Conservation (phyloP, 2,797 vertebrate species). For the Bradypodion ventrale region DNA sequence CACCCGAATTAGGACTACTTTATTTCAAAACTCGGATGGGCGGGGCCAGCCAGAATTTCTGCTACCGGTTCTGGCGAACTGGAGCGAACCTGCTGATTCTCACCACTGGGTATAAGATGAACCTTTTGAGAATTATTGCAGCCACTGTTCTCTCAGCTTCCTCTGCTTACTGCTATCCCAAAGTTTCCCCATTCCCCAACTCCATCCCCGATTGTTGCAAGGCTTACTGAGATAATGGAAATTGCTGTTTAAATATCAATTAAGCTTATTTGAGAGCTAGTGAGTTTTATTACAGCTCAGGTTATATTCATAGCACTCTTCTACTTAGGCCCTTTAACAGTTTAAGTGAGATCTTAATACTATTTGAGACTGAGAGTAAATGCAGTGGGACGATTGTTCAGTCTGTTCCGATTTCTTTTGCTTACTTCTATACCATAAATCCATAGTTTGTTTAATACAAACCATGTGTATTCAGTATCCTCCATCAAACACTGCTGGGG, state of each 20-base stretch:
- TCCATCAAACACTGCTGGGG: not conserved
- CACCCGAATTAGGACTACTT: no score
- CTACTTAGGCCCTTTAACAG: not conserved
- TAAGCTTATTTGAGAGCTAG: not conserved
- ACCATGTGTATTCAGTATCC: not conserved
- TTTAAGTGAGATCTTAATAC: constrained; percentile 5
- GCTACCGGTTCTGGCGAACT: no score
- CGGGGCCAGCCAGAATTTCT: no score
- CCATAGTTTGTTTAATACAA: constrained; percentile 5
- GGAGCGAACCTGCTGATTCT: no score
- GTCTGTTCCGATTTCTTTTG: no score
- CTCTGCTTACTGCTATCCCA: not conserved
- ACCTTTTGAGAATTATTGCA: not conserved
- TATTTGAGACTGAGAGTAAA: not conserved
- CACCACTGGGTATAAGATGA: no score
- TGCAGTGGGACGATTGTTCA: not conserved
- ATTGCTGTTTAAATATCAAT: not conserved
- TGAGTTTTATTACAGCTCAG: constrained; percentile 2
- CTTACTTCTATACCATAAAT: constrained; percentile 6
- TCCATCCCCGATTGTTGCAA: not conserved
- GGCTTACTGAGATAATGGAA: not conserved
- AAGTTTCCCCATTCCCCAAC: no score
- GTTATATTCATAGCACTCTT: not conserved
- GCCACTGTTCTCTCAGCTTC: not conserved
- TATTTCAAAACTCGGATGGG: no score